Base-by-base conservation (phyloP, 1,140 invertebrate species). In the Coenobita brevimanus region DNA sequence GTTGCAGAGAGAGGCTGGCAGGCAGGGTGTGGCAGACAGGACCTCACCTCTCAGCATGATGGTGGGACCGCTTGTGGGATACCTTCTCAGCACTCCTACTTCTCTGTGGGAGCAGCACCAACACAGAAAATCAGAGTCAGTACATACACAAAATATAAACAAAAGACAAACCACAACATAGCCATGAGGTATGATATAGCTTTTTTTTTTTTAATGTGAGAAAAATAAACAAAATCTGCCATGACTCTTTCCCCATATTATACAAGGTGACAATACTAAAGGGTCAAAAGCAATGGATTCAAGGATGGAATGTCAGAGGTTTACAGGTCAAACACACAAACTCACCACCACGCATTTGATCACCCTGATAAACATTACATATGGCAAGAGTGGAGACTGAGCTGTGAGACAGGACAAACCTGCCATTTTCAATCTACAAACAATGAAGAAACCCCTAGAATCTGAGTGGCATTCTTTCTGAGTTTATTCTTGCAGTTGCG, bases 21-120 rank as follows among this genome's bases (percentile, higher is more conserved):
- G n/a, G n/a, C n/a, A n/a, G n/a, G n/a, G n/a, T n/a, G n/a, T n/a
- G n/a, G n/a, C n/a, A n/a, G n/a, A n/a, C n/a, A n/a, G n/a, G 41
- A 64, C 60, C 85, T 87, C 85, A 87, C 85, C 85, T 87, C 85
- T 87, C 85, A 69, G 85, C 85, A 60, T 64, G 85, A 64, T 87
- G 85, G 62, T 81, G 76, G 36, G 85, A 64, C 64, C 78, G 69
- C 50, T 87, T 87, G 50, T 62, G 85, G 54, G 85, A 87, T 36
- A 50, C 30, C 17, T 33, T 69, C 76, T 87, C 76, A 80, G 54
- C 75, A 43, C 76, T 81, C 67, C 78, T 69, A 60, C 76, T 81
- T 87, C 76, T 87, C 85, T 87, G 85, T 87, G 38, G 60, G 67
- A 62, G 67, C 41, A 71, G 41, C 54, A 81, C 76, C 50, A 17